Conservation (phyloP, 1,140 invertebrate genomes). For the Lasioglossum albipes region DNA sequence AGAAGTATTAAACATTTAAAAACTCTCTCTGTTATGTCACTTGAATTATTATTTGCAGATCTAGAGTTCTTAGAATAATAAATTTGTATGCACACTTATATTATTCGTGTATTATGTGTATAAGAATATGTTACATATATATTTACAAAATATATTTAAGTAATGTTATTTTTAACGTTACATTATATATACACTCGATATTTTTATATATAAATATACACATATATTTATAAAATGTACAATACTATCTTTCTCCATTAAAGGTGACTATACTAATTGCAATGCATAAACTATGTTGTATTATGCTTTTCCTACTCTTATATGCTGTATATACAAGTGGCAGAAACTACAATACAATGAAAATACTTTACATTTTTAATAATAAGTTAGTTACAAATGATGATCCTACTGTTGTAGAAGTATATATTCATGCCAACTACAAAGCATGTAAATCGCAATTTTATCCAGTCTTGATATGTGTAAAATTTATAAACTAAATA, state of each 20-base stretch:
- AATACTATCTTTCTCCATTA: not conserved
- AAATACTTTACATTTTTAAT: constrained; percentile 24
- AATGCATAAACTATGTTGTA: not conserved
- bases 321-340: constrained; percentile 7
- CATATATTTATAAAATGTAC: constrained; percentile 1
- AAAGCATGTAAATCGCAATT: not conserved
- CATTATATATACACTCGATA: constrained; percentile 20
- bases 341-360: constrained; percentile 5
- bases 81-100: constrained; percentile 1
- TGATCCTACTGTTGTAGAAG: not conserved
- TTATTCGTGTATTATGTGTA: constrained; percentile 42
- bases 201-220: not conserved
- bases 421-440: not conserved
- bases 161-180: constrained; percentile 1
- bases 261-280: not conserved
- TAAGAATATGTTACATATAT: constrained; percentile 44
- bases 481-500: constrained; percentile 6
- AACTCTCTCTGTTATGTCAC: too few species aligned
- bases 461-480: constrained; percentile 35
- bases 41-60: not conserved
- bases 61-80: constrained; percentile 1
- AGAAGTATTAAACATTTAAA: constrained; percentile 14
- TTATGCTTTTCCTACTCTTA: not conserved
- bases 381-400: not conserved
- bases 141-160: constrained; percentile 43